Evolutionary conservation across 2,888 invertebrate genomes (phyloP).

Genomic region (Drosophila pseudotalamancana): DNA sequence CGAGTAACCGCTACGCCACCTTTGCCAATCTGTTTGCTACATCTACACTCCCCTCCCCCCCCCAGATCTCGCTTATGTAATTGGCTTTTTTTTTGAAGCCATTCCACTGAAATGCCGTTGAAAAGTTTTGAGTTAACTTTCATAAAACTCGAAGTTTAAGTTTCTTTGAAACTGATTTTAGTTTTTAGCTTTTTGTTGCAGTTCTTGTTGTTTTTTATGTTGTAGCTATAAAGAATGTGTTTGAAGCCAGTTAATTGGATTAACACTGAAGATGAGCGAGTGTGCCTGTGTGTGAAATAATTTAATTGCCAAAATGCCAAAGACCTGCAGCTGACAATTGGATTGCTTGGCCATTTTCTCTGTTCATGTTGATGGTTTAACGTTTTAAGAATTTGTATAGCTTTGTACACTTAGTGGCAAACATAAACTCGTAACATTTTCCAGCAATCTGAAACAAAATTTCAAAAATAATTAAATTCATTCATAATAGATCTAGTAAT

Average conservation of each 20-base stretch:
- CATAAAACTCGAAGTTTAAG: constrained; percentile 74
- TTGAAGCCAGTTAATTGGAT: constrained; percentile 76
- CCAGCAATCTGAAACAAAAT: too few species aligned
- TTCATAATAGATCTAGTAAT: too few species aligned
- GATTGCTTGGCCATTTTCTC: constrained; percentile 1
- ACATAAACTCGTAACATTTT: too few species aligned
- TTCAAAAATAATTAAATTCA: too few species aligned
- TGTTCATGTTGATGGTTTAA: constrained; percentile 5
- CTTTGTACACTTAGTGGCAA: not conserved
- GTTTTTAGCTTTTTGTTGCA: constrained; percentile 26
- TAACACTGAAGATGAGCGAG: constrained; percentile 50
- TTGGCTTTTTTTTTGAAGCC: constrained; percentile 30
- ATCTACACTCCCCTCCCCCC: not conserved
- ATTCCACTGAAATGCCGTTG: constrained; percentile 71
- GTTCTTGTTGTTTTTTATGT: constrained; percentile 24
- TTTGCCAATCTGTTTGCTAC: constrained; percentile 35
- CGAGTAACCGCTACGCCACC: constrained; percentile 51
- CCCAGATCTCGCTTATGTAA: not conserved
- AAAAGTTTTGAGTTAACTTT: constrained; percentile 70
- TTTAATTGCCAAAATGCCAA: constrained; percentile 71
- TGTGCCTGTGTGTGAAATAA: constrained; percentile 46
- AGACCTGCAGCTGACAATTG: constrained; percentile 26
- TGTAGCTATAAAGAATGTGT: constrained; percentile 64
- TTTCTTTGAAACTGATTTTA: constrained; percentile 74
- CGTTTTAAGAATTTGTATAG: constrained; percentile 1